phyloP scores from a whole-genome alignment of 2,888 invertebrate species.

The Megalurothrips usitatus region DNA sequence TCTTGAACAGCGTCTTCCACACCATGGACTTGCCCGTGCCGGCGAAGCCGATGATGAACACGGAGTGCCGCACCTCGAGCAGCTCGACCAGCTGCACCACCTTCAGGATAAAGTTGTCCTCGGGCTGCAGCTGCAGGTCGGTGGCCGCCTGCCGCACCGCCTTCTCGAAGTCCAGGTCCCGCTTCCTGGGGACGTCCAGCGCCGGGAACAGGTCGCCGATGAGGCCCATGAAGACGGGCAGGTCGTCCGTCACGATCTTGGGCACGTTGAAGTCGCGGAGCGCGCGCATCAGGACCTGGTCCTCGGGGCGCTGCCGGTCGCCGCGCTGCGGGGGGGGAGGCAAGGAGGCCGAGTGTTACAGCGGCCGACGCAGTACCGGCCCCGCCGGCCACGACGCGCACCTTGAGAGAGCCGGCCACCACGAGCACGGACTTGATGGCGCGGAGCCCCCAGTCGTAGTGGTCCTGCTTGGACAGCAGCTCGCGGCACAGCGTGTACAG shows the following conservation, averaged over 20 bases:
- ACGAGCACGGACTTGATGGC: constrained; percentile 95
- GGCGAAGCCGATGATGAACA: constrained; percentile 78
- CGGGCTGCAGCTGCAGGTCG: constrained; percentile 83
- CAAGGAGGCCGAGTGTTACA: not conserved
- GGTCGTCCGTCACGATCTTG: constrained; percentile 89
- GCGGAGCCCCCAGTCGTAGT: constrained; percentile 93
- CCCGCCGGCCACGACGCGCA: constrained; percentile 41
- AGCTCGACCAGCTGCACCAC: constrained; percentile 89
- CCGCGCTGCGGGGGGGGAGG: constrained; percentile 52
- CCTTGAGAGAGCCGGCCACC: constrained; percentile 87
- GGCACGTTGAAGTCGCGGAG: constrained; percentile 91
- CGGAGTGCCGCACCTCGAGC: constrained; percentile 90
- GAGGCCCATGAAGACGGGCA: constrained; percentile 87
- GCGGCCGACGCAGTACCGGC: not conserved
- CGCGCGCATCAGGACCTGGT: constrained; percentile 91
- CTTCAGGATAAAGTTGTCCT: constrained; percentile 81
- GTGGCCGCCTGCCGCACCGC: constrained; percentile 69
- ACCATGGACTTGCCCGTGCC: constrained; percentile 91
- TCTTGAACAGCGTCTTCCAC: constrained; percentile 83
- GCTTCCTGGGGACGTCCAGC: constrained; percentile 83
- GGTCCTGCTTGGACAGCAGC: constrained; percentile 88
- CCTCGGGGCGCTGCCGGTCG: constrained; percentile 74
- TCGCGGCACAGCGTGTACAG: constrained; percentile 86
- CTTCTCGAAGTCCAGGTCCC: constrained; percentile 79
- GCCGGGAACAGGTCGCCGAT: constrained; percentile 92